Conservation (phyloP, 2,113 vertebrate genomes). For the Apaloderma vittatum region DNA sequence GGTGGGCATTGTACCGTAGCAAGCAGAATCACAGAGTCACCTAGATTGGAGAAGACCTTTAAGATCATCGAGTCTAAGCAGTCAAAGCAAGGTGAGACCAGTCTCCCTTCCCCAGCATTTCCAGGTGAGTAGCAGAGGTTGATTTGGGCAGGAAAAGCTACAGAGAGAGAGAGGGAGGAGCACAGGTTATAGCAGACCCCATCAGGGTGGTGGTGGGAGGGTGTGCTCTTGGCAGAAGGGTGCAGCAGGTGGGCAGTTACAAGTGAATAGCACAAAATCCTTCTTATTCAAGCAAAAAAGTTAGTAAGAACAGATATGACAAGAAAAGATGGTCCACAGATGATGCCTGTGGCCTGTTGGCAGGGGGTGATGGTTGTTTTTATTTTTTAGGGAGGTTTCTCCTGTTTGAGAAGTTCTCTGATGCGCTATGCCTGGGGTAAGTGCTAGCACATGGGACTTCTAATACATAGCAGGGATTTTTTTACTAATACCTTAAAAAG, state of each 20-base stretch:
- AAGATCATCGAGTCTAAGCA: background rate
- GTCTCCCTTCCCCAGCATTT: constrained; percentile 1
- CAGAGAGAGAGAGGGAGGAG: constrained; percentile 51
- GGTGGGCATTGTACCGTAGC: background rate
- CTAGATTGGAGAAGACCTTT: too few relatives aligned
- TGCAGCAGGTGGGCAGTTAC: background rate
- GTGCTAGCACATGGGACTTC: background rate
- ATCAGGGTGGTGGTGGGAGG: background rate
- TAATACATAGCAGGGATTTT: background rate
- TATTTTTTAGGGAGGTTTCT: background rate
- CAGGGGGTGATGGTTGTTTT: too few relatives aligned
- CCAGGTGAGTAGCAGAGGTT: background rate
- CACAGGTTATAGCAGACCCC: background rate
- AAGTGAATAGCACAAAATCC: background rate
- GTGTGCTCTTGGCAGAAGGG: background rate
- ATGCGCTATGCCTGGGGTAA: background rate
- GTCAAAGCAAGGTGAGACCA: background rate
- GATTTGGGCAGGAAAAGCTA: background rate
- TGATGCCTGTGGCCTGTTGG: background rate
- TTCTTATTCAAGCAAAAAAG: background rate
- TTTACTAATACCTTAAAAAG: background rate
- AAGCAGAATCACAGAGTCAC: background rate
- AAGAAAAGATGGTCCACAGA: background rate
- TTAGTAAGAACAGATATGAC: background rate
- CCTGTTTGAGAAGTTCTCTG: background rate